Conservation (phyloP, 2,797 vertebrate genomes). For the Smutsia gigantea region DNA sequence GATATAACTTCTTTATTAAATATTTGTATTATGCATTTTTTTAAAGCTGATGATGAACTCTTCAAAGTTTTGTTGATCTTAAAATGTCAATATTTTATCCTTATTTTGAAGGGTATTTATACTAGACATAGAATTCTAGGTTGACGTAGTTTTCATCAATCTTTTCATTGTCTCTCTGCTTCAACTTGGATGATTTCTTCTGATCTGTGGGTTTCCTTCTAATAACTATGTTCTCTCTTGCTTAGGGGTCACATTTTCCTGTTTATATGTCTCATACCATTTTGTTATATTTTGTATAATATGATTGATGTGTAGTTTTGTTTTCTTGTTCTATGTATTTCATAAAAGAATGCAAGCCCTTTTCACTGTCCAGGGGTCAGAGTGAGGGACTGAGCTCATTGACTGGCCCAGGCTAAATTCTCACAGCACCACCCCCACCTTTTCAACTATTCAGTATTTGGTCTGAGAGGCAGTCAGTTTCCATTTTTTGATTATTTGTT, state of each 20-base stretch:
- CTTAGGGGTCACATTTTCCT: not conserved
- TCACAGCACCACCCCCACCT: fast-evolving
- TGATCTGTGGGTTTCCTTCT: not conserved
- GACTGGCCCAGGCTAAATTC: too few species aligned
- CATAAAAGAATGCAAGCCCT: too few species aligned
- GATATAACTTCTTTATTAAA: not conserved
- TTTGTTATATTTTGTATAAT: not conserved
- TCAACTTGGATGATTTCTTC: not conserved
- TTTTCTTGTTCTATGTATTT: not conserved
- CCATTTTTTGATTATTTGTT: not conserved
- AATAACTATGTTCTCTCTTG: not conserved
- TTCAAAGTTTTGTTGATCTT: not conserved
- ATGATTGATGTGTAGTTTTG: not conserved
- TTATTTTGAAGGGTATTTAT: not conserved
- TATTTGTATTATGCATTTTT: not conserved
- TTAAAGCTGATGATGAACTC: not conserved
- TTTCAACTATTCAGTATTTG: not conserved
- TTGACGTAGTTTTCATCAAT: not conserved
- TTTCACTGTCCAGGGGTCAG: not conserved
- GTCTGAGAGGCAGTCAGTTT: not conserved
- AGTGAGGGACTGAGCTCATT: not conserved
- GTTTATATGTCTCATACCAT: not conserved
- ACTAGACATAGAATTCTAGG: not conserved
- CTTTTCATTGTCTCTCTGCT: not conserved
- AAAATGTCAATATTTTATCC: not conserved